These are phyloP conservation scores for Neotoxoptera formosana DNA, from an alignment of 1,140 invertebrate species.

Conservation along the genomic window DNA sequence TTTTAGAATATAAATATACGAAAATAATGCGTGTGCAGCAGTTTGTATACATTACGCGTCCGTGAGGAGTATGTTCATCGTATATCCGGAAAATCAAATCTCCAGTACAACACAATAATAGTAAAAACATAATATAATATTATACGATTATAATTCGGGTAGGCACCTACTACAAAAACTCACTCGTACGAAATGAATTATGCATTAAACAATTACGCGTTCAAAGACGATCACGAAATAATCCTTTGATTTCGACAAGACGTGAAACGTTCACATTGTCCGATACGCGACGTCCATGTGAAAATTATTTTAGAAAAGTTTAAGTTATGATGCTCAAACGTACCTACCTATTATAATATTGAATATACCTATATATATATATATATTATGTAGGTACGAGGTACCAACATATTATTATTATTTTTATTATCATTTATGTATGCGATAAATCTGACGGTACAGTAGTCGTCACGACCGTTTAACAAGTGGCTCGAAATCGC, in stretches of 20 bases:
- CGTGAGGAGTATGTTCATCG: neutral
- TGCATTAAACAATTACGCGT: neutral
- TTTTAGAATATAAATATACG: neutral
- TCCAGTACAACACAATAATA: neutral
- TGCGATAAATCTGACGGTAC: neutral
- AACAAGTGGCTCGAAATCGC: conserved; percentile 36
- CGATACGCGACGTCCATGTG: neutral
- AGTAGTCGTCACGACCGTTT: conserved; percentile 6
- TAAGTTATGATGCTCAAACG: neutral
- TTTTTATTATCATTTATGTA: neutral
- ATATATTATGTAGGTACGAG: neutral
- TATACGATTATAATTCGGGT: neutral
- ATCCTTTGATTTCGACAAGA: neutral
- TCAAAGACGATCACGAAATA: conserved; percentile 23
- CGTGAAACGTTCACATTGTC: conserved; percentile 22
- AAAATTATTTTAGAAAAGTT: conserved; percentile 29
- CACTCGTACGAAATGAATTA: neutral
- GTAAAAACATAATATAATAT: neutral
- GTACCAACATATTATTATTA: neutral
- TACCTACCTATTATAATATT: neutral
- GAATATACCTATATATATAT: neutral
- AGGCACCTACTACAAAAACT: neutral
- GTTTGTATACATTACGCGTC: too few relatives aligned
- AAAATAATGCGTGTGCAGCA: neutral
- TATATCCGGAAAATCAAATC: neutral